Percentiles rank a stretch among this genome's conserved stretches.
These are phyloP conservation scores for Geococcyx californianus DNA, from an alignment of 2,113 vertebrate genomes.

Conservation along the genomic window DNA sequence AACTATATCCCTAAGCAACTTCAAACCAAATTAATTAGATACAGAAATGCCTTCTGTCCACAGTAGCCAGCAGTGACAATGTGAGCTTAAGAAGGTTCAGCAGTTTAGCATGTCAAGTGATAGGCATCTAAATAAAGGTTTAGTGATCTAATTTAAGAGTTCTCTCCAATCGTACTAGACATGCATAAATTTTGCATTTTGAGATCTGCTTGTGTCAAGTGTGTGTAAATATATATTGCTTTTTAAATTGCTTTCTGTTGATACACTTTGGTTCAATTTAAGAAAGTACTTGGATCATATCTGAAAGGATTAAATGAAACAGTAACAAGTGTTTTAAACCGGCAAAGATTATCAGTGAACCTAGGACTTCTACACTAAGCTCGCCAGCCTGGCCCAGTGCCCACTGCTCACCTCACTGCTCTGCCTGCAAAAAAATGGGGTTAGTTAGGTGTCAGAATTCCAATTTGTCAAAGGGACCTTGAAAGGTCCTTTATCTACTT, in stretches of 20 bases:
- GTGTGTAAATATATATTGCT: background rate
- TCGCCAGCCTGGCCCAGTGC: background rate
- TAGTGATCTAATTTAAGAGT: background rate
- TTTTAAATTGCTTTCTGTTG: background rate
- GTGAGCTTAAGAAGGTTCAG: background rate
- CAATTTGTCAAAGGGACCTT: constrained; percentile 17
- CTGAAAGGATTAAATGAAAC: background rate
- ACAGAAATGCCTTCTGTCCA: background rate
- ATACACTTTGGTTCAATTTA: background rate
- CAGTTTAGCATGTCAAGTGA: background rate
- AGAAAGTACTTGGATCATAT: background rate
- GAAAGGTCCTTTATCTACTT: background rate
- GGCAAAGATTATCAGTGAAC: background rate
- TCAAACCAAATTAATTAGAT: constrained; percentile 19
- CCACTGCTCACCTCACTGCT: background rate
- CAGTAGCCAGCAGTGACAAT: background rate
- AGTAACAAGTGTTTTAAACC: background rate
- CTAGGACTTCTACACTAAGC: background rate
- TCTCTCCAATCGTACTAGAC: background rate
- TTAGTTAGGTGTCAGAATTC: background rate
- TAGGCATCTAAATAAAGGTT: background rate
- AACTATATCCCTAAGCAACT: constrained; percentile 23
- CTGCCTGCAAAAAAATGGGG: background rate
- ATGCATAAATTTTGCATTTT: background rate
- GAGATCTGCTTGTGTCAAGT: background rate